A percentile compares a stretch with the other conserved stretches of the same genome.
phyloP scores from a whole-genome alignment of 1,140 invertebrate genomes.

The Drosophila murphyi region DNA sequence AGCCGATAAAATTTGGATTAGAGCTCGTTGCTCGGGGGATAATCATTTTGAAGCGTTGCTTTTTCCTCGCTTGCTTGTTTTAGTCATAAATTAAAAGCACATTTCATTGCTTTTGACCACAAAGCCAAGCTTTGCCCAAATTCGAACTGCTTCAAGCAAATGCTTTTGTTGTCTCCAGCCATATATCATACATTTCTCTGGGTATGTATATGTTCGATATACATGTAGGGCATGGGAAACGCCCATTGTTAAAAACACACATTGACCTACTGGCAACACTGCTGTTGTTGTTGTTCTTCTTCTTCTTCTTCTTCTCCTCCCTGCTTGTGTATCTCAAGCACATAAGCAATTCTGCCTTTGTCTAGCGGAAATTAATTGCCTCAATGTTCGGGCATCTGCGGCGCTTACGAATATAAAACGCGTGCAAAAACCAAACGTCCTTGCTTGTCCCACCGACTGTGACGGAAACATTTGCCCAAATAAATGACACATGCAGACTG shows the following conservation, averaged over 20 bases:
- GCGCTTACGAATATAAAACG: constrained; percentile 26
- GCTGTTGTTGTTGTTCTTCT: neutral
- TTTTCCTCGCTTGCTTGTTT: neutral
- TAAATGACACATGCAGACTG: constrained; percentile 32
- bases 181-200: constrained; percentile 35
- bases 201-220: constrained; percentile 1
- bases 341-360: constrained; percentile 53
- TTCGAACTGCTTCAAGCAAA: constrained; percentile 17
- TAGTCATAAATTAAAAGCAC: constrained; percentile 42
- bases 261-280: constrained; percentile 40
- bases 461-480: constrained; percentile 61
- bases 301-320: constrained; percentile 2
- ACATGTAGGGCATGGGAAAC: neutral
- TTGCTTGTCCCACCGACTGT: constrained; percentile 64
- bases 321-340: constrained; percentile 36
- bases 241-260: constrained; percentile 36
- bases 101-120: constrained; percentile 11
- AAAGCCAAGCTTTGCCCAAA: neutral
- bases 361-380: constrained; percentile 78
- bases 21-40: neutral
- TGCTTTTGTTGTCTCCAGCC: constrained; percentile 27
- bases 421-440: constrained; percentile 24
- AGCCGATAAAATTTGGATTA: constrained; percentile 39
- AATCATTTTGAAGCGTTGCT: constrained; percentile 18
- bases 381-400: constrained; percentile 62